phyloP scores from a whole-genome alignment of 2,888 invertebrate species.

The Hoplodrina blanda region DNA sequence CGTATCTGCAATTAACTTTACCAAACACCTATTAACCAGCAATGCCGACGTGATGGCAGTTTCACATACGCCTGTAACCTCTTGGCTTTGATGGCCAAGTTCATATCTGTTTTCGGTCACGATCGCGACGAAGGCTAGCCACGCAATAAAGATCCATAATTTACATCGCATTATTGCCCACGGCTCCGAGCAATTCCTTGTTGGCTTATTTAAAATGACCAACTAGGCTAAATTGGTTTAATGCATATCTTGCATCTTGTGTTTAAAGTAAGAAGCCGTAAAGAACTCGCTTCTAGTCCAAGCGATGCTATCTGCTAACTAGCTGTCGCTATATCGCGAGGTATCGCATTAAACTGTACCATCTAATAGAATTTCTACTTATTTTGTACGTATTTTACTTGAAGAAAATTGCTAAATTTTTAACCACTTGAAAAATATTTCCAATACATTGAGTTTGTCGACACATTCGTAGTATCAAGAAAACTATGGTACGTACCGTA shows the following conservation, averaged over 20 bases:
- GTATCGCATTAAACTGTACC: slow-evolving; percentile 72
- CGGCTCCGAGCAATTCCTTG: slow-evolving; percentile 55
- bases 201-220: slow-evolving; percentile 69
- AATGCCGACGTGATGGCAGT: slow-evolving; percentile 32
- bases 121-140: slow-evolving; percentile 76
- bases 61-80: slow-evolving; percentile 46
- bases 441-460: neutral
- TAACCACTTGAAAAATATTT: neutral
- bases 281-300: slow-evolving; percentile 79
- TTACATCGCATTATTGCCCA: slow-evolving; percentile 60
- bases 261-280: slow-evolving; percentile 82
- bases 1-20: slow-evolving; percentile 39
- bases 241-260: slow-evolving; percentile 79
- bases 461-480: neutral
- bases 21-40: slow-evolving; percentile 14
- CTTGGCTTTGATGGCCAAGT: slow-evolving; percentile 55
- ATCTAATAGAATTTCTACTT: slow-evolving; percentile 61
- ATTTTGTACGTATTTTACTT: slow-evolving; percentile 51
- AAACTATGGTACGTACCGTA: neutral
- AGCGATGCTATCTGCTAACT: slow-evolving; percentile 84
- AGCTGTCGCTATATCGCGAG: slow-evolving; percentile 78
- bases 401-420: slow-evolving; percentile 2
- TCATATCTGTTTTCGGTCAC: slow-evolving; percentile 75
- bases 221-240: slow-evolving; percentile 80
- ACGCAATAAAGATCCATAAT: slow-evolving; percentile 74